Conservation (phyloP, 2,113 vertebrate species). For the Microcebus griseorufus region DNA sequence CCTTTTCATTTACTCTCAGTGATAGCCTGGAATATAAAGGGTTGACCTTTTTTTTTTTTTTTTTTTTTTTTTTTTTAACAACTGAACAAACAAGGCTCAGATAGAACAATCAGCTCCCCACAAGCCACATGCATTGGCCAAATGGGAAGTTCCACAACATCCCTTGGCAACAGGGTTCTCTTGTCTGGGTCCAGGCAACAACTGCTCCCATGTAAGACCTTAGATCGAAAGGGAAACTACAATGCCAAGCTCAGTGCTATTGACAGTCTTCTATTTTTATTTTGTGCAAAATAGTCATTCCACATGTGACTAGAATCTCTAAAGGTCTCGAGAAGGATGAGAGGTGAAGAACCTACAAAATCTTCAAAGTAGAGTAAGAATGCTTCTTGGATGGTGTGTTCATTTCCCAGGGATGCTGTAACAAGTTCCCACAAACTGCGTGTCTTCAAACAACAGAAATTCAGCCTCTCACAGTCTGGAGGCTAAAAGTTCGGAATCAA, state of each 20-base stretch:
- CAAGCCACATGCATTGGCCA: not conserved
- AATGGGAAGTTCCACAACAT: fast-evolving
- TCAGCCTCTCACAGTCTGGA: not conserved
- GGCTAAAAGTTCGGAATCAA: not conserved
- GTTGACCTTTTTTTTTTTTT: not conserved
- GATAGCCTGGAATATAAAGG: not conserved
- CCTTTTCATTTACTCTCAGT: not conserved
- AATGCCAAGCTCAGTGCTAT: fast-evolving
- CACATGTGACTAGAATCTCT: not conserved
- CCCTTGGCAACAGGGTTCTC: not conserved
- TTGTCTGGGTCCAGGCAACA: not conserved
- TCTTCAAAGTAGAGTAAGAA: not conserved
- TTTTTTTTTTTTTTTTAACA: not conserved
- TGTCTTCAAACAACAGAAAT: not conserved
- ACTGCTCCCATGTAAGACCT: not conserved
- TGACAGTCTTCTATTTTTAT: not conserved
- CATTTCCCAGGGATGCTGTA: not conserved
- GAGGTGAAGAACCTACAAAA: not conserved
- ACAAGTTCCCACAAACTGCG: not conserved
- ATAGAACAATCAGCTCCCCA: not conserved
- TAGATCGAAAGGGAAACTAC: not conserved
- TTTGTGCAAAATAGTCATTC: not conserved
- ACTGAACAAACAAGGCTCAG: not conserved
- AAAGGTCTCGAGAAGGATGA: not conserved
- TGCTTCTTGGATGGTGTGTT: not conserved